Base-by-base conservation (phyloP, 2,797 vertebrate genomes). In the Lutjanus campechanus region DNA sequence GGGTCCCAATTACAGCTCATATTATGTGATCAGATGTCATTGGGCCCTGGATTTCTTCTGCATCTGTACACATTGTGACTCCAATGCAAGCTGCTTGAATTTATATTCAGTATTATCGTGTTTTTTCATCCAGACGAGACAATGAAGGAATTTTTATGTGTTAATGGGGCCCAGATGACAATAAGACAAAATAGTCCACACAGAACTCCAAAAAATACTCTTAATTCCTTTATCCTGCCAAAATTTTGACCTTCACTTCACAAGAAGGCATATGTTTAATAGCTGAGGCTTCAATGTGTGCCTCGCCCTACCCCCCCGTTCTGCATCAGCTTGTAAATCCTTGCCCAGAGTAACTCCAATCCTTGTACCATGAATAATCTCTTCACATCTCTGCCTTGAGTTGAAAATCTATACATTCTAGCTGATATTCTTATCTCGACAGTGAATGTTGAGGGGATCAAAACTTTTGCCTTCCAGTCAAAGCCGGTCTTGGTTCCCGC, bases 161-260 rank as follows among this genome's bases (percentile, higher is more conserved):
- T 77, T 78, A 67, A 83, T 66, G 36, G n/a, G 70, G 50, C 40
- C 51, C 50, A 67, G 12, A 70, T 51, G 25, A 78, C 44, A 81
- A 76, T 51, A 47, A 15, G 50, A 50, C 63, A 77, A 49, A 29
- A 36, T 2, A 1, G 56, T n/a, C 8, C 36, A 54, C 58, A 65
- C 46, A 70, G 20, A n/a, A 50, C 47, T 29, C 20, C 7, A 44
- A 50, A 72, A 76, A 86, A 84, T 43, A 71, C 25, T 63, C 46
- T 61, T 63, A 60, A 76, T 73, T 76, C 63, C 49, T 82, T 83
- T 76, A 83, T 85, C 60, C 58, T 8, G 61, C 46, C 11, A 46
- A 69, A 56, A 74, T 84, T 19, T 77, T 82, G 76, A 87, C 85
- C 78, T 87, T 90, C 54, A 69, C 71, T 76, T 79, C 49, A 71